These are phyloP conservation scores for Blastobasis lacticolella DNA, from an alignment of 2,888 invertebrate genomes.

Conservation along the genomic window DNA sequence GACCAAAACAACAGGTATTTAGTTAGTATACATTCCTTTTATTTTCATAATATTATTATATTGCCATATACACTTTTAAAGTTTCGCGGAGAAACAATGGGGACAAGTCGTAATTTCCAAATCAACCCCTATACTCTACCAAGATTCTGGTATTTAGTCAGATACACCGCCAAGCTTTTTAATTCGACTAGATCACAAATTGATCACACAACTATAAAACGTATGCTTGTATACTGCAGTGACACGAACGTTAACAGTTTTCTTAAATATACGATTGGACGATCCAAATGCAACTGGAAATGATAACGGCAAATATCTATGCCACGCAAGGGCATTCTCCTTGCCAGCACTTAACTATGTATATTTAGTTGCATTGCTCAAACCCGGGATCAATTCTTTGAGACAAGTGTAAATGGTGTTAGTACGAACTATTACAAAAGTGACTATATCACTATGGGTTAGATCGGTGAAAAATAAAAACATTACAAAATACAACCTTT, in stretches of 20 bases:
- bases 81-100: constrained; percentile 36
- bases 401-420: neutral
- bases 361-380: no score
- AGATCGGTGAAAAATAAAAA: constrained; percentile 16
- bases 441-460: neutral
- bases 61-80: constrained; percentile 36
- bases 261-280: neutral
- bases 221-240: constrained; percentile 4
- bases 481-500: constrained; percentile 21
- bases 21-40: constrained; percentile 33
- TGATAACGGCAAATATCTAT: neutral
- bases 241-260: neutral
- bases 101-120: constrained; percentile 38
- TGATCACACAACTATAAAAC: constrained; percentile 4
- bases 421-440: neutral
- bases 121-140: constrained; percentile 1
- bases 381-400: no score
- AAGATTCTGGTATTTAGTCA: no score
- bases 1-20: no score
- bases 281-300: neutral
- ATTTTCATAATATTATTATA: constrained; percentile 25
- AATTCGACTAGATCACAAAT: constrained; percentile 2
- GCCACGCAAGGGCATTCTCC: neutral
- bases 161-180: constrained; percentile 5
- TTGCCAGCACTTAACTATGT: no score